A percentile compares a stretch with the other conserved stretches of the same genome.
phyloP scores from a whole-genome alignment of 2,888 invertebrate genomes.

The Chironomus riparius region DNA sequence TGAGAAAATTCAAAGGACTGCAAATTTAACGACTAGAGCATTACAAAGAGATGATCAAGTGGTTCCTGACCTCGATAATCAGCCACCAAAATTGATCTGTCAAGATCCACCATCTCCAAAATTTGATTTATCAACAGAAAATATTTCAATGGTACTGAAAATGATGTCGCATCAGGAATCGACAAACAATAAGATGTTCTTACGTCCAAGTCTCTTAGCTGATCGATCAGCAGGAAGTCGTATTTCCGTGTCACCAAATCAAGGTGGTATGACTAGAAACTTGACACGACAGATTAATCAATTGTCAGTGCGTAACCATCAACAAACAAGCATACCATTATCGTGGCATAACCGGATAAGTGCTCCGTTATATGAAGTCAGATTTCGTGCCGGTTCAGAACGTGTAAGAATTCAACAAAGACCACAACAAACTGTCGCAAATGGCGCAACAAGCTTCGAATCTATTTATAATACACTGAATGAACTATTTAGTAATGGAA shows the following conservation, averaged over 20 bases:
- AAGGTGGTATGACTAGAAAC: slow-evolving; percentile 3
- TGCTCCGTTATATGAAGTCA: slow-evolving; percentile 7
- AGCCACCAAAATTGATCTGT: not conserved
- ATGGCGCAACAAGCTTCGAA: not conserved
- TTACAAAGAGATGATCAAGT: slow-evolving; percentile 31
- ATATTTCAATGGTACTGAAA: slow-evolving; percentile 16
- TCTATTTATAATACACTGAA: slow-evolving; percentile 17
- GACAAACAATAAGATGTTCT: slow-evolving; percentile 16
- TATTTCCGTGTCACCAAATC: not conserved
- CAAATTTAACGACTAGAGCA: not conserved
- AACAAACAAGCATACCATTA: slow-evolving; percentile 7
- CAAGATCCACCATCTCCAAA: slow-evolving; percentile 6
- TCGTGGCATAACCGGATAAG: slow-evolving; percentile 20
- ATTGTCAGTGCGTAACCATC: slow-evolving; percentile 24
- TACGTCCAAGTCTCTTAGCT: slow-evolving; percentile 8
- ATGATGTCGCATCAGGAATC: slow-evolving; percentile 20
- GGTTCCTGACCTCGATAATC: slow-evolving; percentile 39
- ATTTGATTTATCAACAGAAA: slow-evolving; percentile 16
- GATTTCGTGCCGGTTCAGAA: slow-evolving; percentile 14
- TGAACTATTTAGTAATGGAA: slow-evolving; percentile 19
- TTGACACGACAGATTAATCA: slow-evolving; percentile 27
- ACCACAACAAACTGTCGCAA: not conserved
- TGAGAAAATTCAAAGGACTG: slow-evolving; percentile 6
- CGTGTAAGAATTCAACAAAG: slow-evolving; percentile 2
- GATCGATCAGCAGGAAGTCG: not conserved